These are phyloP conservation scores for Glyptemys insculpta DNA, from an alignment of 2,797 vertebrate species.

Conservation along the genomic window DNA sequence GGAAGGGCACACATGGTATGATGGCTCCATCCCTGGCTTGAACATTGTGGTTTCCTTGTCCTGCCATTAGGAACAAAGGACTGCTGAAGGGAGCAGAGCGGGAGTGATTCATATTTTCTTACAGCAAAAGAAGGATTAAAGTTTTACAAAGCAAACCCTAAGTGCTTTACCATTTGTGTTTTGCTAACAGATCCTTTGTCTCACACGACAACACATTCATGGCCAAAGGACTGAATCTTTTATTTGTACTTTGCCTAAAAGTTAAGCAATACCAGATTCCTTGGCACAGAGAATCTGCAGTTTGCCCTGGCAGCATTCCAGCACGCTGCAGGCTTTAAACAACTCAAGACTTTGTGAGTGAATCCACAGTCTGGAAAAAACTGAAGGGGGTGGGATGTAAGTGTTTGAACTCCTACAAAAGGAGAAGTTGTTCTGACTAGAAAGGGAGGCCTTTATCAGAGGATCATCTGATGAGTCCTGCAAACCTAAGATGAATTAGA, in stretches of 20 bases:
- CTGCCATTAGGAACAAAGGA: not conserved
- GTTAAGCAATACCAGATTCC: constrained; percentile 14
- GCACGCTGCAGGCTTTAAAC: not conserved
- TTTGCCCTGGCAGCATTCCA: constrained; percentile 36
- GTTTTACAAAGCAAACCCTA: not conserved
- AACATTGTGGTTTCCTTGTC: fast-evolving
- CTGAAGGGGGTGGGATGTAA: not conserved
- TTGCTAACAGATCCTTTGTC: not conserved
- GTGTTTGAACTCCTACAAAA: not conserved
- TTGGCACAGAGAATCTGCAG: not conserved
- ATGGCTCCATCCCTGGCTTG: not conserved
- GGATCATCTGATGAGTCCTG: not conserved
- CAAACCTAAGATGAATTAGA: not conserved
- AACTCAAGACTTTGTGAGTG: not conserved
- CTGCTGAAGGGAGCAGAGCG: not conserved
- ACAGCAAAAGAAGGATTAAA: not conserved
- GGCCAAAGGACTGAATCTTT: not conserved
- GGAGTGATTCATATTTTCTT: not conserved
- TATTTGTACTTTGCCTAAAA: not conserved
- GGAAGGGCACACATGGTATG: no score
- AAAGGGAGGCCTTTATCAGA: not conserved
- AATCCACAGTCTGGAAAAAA: not conserved
- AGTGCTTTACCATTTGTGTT: not conserved
- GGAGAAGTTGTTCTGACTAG: not conserved
- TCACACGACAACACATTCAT: fast-evolving